These are phyloP conservation scores for Semibalanus balanoides DNA, from an alignment of 1,140 invertebrate species.

Conservation along the genomic window DNA sequence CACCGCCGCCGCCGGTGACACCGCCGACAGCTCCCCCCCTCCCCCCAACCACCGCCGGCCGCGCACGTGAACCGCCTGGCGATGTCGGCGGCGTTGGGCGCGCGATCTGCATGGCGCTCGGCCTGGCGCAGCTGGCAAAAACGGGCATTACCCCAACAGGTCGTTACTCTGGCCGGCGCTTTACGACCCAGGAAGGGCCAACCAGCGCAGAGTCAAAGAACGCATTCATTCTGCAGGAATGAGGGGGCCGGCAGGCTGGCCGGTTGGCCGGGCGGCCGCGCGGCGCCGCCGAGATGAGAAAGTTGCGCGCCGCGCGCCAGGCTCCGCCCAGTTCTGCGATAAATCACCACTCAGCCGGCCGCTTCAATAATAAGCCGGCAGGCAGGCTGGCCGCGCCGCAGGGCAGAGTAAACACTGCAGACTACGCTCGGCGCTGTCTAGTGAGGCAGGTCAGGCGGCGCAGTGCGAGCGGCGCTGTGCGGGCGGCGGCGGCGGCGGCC, in stretches of 20 bases:
- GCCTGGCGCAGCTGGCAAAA: neutral
- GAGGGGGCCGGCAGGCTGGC: neutral
- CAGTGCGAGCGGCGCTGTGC: no score
- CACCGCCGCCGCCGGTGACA: no score
- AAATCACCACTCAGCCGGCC: neutral
- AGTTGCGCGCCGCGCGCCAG: neutral
- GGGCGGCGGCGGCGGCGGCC: no score
- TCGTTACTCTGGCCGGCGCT: neutral
- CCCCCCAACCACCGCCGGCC: no score
- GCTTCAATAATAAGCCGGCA: neutral
- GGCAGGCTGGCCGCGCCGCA: no score
- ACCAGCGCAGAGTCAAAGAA: neutral
- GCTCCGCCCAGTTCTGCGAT: neutral
- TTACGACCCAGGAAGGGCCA: conserved; percentile 1
- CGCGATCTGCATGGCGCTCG: neutral
- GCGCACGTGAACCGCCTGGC: neutral
- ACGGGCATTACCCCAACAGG: neutral
- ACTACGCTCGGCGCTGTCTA: neutral
- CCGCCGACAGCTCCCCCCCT: no score
- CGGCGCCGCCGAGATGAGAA: neutral
- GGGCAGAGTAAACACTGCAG: neutral
- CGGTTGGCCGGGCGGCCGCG: no score
- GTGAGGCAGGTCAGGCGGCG: neutral
- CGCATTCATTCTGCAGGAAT: conserved; percentile 1
- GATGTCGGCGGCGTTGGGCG: neutral